Conservation (phyloP, 2,797 vertebrate species). For the Enteromius unitaeniatus region DNA sequence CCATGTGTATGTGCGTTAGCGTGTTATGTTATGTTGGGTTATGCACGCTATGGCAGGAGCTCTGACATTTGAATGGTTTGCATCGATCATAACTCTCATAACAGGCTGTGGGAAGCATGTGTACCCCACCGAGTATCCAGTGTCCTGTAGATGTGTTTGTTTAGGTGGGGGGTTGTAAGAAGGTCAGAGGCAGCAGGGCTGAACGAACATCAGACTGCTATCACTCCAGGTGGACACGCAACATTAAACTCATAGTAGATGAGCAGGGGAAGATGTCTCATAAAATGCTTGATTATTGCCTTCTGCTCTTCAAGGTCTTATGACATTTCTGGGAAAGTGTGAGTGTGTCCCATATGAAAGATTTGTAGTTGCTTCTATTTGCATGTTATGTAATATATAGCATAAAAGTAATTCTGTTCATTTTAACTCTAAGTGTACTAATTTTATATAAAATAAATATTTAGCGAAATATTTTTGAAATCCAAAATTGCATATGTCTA, state of each 20-base stretch:
- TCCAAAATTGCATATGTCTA: not conserved
- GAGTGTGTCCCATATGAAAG: not conserved
- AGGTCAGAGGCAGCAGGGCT: slow-evolving; percentile 32
- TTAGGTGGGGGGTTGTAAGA: slow-evolving; percentile 3
- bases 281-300: slow-evolving; percentile 36
- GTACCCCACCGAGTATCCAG: slow-evolving; percentile 27
- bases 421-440: not conserved
- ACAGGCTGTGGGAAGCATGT: not conserved
- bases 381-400: not conserved
- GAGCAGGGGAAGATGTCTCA: slow-evolving; percentile 27
- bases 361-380: not conserved
- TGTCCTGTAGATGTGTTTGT: not conserved
- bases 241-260: slow-evolving; percentile 48
- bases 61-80: slow-evolving; percentile 49
- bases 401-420: not conserved
- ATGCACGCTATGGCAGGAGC: slow-evolving; percentile 6
- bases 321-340: slow-evolving; percentile 15
- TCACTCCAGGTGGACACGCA: slow-evolving; percentile 40
- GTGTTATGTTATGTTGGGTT: not conserved
- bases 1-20: not conserved
- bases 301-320: not conserved
- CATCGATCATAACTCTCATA: slow-evolving; percentile 36
- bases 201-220: slow-evolving; percentile 40
- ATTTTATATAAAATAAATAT: not conserved
- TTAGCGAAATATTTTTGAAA: not conserved